Conservation (phyloP, 2,797 vertebrate species). For the Channallabes apus region DNA sequence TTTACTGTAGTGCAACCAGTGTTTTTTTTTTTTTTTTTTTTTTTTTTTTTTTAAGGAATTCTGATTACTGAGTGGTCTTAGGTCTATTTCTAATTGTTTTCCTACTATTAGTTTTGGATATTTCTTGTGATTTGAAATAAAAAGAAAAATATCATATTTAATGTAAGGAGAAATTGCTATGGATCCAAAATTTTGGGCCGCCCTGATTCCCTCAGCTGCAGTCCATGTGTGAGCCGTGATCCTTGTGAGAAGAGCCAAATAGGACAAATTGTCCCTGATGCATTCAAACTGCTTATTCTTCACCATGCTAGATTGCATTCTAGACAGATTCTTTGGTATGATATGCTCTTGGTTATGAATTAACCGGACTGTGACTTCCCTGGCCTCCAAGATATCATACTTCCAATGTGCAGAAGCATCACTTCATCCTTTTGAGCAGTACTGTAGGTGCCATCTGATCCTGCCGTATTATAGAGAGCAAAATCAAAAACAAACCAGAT, state of each 20-base stretch:
- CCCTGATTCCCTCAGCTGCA: conserved; percentile 46
- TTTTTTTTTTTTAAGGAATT: too few relatives aligned
- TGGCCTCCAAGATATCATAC: conserved; percentile 3
- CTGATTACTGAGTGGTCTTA: too few relatives aligned
- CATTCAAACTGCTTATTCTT: background rate
- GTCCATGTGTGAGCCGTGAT: conserved; percentile 49
- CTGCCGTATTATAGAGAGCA: background rate
- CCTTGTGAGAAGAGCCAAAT: background rate
- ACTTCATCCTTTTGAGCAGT: background rate
- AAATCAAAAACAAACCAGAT: conserved; percentile 23
- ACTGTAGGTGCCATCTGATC: background rate
- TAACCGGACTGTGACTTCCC: conserved; percentile 7
- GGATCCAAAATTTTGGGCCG: too few relatives aligned
- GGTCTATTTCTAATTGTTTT: too few relatives aligned
- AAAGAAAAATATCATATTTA: too few relatives aligned
- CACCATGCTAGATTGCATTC: background rate
- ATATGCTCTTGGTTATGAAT: background rate
- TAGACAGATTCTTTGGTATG: background rate
- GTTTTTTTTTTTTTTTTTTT: too few relatives aligned
- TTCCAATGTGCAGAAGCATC: background rate
- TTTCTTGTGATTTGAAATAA: too few relatives aligned
- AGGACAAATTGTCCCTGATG: background rate
- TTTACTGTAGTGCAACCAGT: too few relatives aligned
- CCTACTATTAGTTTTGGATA: too few relatives aligned
- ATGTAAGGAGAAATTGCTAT: too few relatives aligned